Evolutionary conservation across 2,888 invertebrate species (phyloP), one percentile per base, ranked within the genome.

Genomic region (Erannis defoliaria): DNA sequence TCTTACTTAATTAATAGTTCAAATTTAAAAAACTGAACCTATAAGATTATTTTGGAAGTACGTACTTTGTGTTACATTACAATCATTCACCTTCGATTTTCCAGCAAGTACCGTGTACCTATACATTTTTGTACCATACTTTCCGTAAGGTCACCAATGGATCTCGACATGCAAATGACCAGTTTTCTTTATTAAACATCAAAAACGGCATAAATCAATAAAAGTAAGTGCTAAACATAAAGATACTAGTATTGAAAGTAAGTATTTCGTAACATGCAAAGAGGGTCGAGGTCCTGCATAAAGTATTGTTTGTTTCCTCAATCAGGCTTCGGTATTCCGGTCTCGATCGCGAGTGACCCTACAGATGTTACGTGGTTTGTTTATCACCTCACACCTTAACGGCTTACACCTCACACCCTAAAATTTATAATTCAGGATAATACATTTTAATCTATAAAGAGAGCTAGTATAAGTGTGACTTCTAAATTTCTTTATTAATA

Each of bases 261-360:
- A 50, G 46, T 55, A 53, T 89, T 84, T 89, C 81, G 88, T 84
- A 87, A 88, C 81, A 75, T 72, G 76, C 82, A 91, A 90, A 71
- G 83, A 83, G 90, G 66, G 91, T 90, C 90, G 89, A 91, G 91
- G 91, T 78, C 71, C 50, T 42, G 71, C 72, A 71, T 79, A 70
- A 74, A 73, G 73, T 57, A 73, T 81, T 75, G 69, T 80, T 83
- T 83, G 84, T 90, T 89, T 89, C 90, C 89, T 90, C 82, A 79
- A 81, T 71, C 12, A 18, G 35, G 70, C 68, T 78, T 86, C 84
- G 80, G 78, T 86, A 90, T 90, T 85, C 90, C 66, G 66, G 60
- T 65, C 78, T 80, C 84, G 81, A 64, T 61, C 64, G 42, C 59
- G 64, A 58, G 46, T 84, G 89, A 88, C 89, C 86, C 86, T 86